Percentiles rank a stretch among this genome's conserved stretches.
Conservation (phyloP, 1,140 invertebrate species). For the Bombus difficillimus region DNA sequence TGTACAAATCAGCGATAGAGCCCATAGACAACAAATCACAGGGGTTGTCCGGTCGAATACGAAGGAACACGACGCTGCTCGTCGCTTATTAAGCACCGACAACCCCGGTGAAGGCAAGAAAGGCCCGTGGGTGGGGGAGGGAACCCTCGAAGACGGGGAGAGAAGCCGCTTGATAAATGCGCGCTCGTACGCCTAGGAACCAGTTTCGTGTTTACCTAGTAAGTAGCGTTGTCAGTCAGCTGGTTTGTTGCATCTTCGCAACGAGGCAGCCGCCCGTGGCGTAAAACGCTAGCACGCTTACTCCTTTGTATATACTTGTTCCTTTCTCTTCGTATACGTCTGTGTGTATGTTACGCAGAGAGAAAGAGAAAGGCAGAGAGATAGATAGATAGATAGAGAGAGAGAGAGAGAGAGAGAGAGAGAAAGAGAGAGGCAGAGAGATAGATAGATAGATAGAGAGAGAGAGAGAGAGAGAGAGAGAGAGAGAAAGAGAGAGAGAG, state of each 20-base stretch:
- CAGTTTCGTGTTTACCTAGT: conserved; percentile 74
- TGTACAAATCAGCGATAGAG: neutral
- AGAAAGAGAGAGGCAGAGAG: neutral
- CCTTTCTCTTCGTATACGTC: neutral
- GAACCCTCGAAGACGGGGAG: conserved; percentile 14
- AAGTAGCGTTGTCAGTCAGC: conserved; percentile 75
- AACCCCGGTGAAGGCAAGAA: conserved; percentile 29
- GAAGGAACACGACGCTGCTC: conserved; percentile 10
- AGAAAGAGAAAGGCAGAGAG: too few relatives aligned
- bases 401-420: neutral
- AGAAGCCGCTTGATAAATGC: conserved; percentile 65
- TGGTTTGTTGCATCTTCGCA: conserved; percentile 69
- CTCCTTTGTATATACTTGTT: neutral
- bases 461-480: too few relatives aligned
- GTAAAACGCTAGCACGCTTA: conserved; percentile 33
- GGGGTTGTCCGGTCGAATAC: conserved; percentile 33
- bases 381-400: too few relatives aligned
- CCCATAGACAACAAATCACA: conserved; percentile 52
- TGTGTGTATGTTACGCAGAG: neutral
- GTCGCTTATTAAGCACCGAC: conserved; percentile 47
- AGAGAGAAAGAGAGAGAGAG: neutral
- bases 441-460: too few relatives aligned
- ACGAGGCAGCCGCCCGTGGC: conserved; percentile 65
- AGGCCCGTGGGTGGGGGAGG: conserved; percentile 5
- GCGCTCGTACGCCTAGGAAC: conserved; percentile 67